A percentile compares a stretch with the other conserved stretches of the same genome.
These are phyloP conservation scores for Strix aluco DNA, from an alignment of 2,113 vertebrate species.

Conservation along the genomic window DNA sequence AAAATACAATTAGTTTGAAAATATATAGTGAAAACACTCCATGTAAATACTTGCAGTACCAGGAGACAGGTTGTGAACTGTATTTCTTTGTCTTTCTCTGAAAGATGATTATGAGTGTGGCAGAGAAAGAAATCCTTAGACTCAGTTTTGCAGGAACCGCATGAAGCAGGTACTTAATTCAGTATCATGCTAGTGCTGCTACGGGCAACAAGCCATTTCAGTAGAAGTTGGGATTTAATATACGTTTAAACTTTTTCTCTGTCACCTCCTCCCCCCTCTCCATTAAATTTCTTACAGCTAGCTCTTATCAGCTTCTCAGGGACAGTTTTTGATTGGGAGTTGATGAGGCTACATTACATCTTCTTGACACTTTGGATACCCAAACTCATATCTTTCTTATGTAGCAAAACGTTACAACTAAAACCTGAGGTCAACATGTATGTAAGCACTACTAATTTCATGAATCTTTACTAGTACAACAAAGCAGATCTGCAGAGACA, in stretches of 20 bases:
- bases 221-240: neutral
- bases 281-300: neutral
- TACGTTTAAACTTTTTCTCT: neutral
- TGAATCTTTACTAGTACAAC: neutral
- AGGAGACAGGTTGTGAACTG: neutral
- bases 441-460: neutral
- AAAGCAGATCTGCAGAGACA: neutral
- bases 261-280: neutral
- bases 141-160: neutral
- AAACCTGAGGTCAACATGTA: neutral
- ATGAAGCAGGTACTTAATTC: neutral
- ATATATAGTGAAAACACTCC: neutral
- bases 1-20: neutral
- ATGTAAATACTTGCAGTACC: neutral
- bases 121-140: neutral
- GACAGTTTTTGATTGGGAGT: neutral
- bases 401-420: neutral
- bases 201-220: neutral
- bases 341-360: neutral
- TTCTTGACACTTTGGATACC: neutral
- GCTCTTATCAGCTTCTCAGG: neutral
- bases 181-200: neutral
- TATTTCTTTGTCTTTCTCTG: neutral
- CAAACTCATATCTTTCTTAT: neutral
- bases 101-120: neutral